Base-by-base conservation (phyloP, 2,113 vertebrate genomes). In the Phocoena sinus region DNA sequence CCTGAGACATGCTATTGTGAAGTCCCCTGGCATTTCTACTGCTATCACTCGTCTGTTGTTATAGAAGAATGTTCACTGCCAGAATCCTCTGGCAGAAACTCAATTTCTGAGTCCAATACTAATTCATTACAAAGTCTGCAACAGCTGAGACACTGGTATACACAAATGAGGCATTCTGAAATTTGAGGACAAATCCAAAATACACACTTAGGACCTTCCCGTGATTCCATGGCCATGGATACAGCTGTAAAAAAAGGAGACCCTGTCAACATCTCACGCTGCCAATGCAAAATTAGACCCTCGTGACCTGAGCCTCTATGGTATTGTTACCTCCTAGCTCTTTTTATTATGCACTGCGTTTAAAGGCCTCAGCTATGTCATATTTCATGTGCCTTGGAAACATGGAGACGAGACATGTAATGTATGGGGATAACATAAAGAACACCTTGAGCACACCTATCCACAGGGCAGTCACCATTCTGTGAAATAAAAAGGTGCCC, bases 151-250 rank as follows among this genome's bases (percentile, higher is more conserved):
- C 92, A 93, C 58, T 94, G 87, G 80, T 65, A 81, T 79, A 91
- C 80, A 96, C 93, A 97, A 97, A 97, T 91, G 90, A 97, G 71
- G 88, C 92, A 82, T 91, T 96, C 90, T 94, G 81, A 97, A 97
- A 95, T 92, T 96, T 96, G 67, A 98, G 80, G 47, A 92, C 90
- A 97, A 96, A 96, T 97, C 93, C 94, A 97, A 97, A 97, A 95
- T 84, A 96, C 50, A 96, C 82, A 97, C 87, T 80, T 18, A 87
- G 53, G 77, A 90, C 92, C 76, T 67, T 71, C 44, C 73, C 92
- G 31, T 71, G 79, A 96, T 71, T 97, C 76, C 92, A 97, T 23
- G 82, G n/a, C 36, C 87, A 96, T 84, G 70, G 97, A 96, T 95
- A 91, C 85, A 88, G 79, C 74, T 94, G 25, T 47, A 41, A 7